Evolutionary conservation across 2,113 vertebrate species (phyloP).

Genomic region (Stegastes partitus): DNA sequence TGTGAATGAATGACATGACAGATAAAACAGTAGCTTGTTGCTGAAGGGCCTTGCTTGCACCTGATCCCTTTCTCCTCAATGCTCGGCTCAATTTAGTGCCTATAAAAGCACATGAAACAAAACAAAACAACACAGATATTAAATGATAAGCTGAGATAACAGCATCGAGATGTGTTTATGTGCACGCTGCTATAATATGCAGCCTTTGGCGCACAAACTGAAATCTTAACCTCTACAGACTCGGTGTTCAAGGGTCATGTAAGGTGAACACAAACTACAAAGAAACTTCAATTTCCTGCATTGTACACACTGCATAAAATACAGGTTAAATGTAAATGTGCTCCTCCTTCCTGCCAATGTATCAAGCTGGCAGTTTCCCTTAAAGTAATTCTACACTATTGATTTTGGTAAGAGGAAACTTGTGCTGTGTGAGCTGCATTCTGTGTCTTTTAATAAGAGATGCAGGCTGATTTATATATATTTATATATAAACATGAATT

Average conservation of each 20-base stretch:
- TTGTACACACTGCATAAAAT: not conserved
- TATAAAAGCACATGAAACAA: too few species aligned
- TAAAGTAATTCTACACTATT: conserved; percentile 62
- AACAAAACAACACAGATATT: not conserved
- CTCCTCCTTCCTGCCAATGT: not conserved
- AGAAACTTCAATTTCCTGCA: conserved; percentile 8
- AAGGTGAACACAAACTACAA: conserved; percentile 31
- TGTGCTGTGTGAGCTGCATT: conserved; percentile 11
- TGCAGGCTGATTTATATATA: not conserved
- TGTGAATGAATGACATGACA: not conserved
- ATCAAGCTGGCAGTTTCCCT: conserved; percentile 1
- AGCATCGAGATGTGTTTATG: too few species aligned
- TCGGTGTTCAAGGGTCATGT: conserved; percentile 41
- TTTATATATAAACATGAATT: not conserved
- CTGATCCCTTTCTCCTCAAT: conserved; percentile 10
- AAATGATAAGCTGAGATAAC: too few species aligned
- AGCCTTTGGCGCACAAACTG: not conserved
- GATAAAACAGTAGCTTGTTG: not conserved
- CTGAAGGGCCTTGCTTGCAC: not conserved
- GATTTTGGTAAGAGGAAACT: conserved; percentile 68
- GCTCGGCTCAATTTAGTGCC: not conserved
- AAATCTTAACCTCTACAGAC: not conserved
- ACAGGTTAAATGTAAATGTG: not conserved
- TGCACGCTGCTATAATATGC: not conserved
- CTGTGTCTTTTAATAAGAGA: not conserved